Evolutionary conservation across 2,797 vertebrate species (phyloP).

Genomic region (Erpetoichthys calabaricus): DNA sequence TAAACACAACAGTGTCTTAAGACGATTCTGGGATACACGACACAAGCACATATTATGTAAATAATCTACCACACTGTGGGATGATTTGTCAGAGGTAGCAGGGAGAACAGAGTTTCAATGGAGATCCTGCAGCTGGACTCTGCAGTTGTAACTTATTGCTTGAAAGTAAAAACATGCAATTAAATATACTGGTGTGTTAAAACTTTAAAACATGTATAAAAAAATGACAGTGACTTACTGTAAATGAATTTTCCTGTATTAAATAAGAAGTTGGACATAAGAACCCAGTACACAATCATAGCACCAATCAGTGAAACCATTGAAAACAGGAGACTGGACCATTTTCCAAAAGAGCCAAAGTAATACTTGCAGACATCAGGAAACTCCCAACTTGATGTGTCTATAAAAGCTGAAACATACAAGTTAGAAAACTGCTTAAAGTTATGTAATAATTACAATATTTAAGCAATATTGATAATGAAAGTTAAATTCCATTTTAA

Average conservation of each 20-base stretch:
- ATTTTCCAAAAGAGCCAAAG: constrained; percentile 80
- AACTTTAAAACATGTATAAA: not conserved
- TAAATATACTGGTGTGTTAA: not conserved
- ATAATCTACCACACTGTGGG: too few relatives aligned
- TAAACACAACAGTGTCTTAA: too few relatives aligned
- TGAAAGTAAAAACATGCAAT: too few relatives aligned
- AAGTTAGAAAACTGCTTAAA: not conserved
- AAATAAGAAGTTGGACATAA: constrained; percentile 95
- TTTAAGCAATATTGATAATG: too few relatives aligned
- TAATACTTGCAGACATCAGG: constrained; percentile 88
- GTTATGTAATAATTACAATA: too few relatives aligned
- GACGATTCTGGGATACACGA: too few relatives aligned
- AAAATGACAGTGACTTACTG: constrained; percentile 56
- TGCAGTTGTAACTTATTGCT: too few relatives aligned
- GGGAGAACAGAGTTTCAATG: too few relatives aligned
- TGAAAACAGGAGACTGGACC: constrained; percentile 86
- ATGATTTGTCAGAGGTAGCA: too few relatives aligned
- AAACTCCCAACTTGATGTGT: constrained; percentile 83
- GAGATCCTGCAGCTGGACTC: too few relatives aligned
- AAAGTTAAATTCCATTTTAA: too few relatives aligned
- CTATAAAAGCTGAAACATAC: constrained; percentile 42
- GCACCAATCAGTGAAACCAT: constrained; percentile 84
- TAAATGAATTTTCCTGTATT: constrained; percentile 88
- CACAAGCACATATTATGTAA: too few relatives aligned
- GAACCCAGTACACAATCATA: constrained; percentile 96